These are phyloP conservation scores for Trilocha varians DNA, from an alignment of 2,888 invertebrate species.

Conservation along the genomic window DNA sequence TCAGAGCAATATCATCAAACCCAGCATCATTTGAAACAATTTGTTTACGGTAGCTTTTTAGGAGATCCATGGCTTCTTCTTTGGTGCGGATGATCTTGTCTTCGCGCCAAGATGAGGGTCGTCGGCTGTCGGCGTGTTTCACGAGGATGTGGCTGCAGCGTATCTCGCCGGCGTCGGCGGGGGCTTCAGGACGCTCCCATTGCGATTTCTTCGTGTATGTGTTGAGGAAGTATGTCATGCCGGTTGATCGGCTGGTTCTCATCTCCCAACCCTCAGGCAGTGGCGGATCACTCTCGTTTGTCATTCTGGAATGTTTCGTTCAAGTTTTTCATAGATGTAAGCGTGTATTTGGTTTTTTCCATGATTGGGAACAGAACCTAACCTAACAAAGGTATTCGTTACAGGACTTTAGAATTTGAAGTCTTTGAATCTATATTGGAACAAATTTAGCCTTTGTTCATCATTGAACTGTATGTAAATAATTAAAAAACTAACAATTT, in stretches of 20 bases:
- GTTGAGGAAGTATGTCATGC: conserved; percentile 95
- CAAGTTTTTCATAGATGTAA: conserved; percentile 1
- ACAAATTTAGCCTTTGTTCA: conserved; percentile 1
- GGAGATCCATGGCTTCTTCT: conserved; percentile 90
- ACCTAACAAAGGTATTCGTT: no score
- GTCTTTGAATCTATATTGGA: no score
- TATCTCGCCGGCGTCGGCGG: conserved; percentile 82
- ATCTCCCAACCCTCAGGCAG: conserved; percentile 96
- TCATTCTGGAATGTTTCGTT: conserved; percentile 44
- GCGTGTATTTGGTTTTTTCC: conserved; percentile 20
- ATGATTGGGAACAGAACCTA: background rate
- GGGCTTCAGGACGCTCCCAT: conserved; percentile 94
- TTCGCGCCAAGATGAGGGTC: conserved; percentile 97
- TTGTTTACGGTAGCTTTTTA: conserved; percentile 88
- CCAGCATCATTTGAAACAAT: conserved; percentile 85
- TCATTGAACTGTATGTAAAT: no score
- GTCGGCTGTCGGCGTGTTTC: conserved; percentile 91
- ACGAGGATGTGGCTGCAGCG: conserved; percentile 96
- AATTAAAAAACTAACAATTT: no score
- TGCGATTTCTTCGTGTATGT: conserved; percentile 97
- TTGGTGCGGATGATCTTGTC: conserved; percentile 92
- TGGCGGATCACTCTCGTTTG: conserved; percentile 52
- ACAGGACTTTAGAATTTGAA: no score
- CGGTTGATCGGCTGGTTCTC: conserved; percentile 88
- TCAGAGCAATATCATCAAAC: conserved; percentile 89